These are phyloP conservation scores for Philopedon plagiatum DNA, from an alignment of 2,888 invertebrate genomes.

Conservation along the genomic window DNA sequence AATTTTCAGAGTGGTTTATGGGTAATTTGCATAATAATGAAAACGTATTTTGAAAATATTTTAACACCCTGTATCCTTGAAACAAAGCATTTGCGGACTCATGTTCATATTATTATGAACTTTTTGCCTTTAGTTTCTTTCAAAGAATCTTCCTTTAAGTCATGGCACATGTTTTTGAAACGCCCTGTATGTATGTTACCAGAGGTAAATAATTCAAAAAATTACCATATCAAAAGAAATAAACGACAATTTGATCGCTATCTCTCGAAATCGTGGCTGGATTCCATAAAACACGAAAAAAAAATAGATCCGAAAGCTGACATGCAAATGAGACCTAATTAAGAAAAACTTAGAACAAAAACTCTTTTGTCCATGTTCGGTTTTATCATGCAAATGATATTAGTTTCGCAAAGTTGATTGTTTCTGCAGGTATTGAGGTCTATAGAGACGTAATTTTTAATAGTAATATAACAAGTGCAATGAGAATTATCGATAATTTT, in stretches of 20 bases:
- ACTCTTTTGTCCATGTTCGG: slow-evolving; percentile 30
- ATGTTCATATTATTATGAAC: too few relatives aligned
- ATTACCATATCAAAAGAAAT: slow-evolving; percentile 11
- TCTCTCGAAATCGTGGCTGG: slow-evolving; percentile 24
- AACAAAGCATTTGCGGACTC: too few relatives aligned
- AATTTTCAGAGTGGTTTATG: too few relatives aligned
- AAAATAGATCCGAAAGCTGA: slow-evolving; percentile 22
- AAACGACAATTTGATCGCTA: background rate
- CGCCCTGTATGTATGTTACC: too few relatives aligned
- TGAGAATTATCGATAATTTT: too few relatives aligned
- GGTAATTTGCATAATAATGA: too few relatives aligned
- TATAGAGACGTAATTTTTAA: background rate
- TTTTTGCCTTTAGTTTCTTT: too few relatives aligned
- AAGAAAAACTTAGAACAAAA: slow-evolving; percentile 34
- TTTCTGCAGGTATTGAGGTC: background rate
- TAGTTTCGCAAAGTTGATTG: background rate
- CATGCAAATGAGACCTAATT: slow-evolving; percentile 43
- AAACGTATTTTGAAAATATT: too few relatives aligned
- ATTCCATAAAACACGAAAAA: slow-evolving; percentile 34
- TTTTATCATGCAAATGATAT: slow-evolving; percentile 38
- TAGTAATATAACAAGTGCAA: background rate
- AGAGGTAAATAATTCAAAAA: background rate
- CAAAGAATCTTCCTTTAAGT: too few relatives aligned
- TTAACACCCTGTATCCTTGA: too few relatives aligned
- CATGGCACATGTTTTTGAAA: too few relatives aligned